Evolutionary conservation across 64 coral and sea anemone species (phyloP), one percentile per base, ranked within the genome.

Genomic region (Actinia tenebrosa): DNA sequence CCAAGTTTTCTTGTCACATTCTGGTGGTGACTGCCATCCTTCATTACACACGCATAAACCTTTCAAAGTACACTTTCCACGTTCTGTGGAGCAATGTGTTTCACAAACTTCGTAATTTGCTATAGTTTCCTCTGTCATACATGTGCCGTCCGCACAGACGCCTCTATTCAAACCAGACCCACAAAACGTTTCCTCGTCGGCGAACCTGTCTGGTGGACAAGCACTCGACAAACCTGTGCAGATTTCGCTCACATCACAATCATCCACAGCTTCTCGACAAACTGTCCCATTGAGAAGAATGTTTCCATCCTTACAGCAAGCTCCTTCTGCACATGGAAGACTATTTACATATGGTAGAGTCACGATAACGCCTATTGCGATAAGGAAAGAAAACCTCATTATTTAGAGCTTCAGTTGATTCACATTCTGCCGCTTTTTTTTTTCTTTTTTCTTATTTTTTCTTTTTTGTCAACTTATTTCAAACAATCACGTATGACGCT

Each of bases 31-130:
- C 6, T 50, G 43, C 79, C 79, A 81, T 45, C 44, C 52, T 1
- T 25, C n/a, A 19, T 85, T 19, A 60, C 83, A 85, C 80, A 64
- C 53, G 26, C 83, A 85, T 20, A 60, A 6, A 18, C 83, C 83
- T 3, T 4, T 85, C 30, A 59, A 17, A 10, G 14, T 85, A 60
- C 60, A 59, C 15, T 45, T 30, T 2, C 53, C 83, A 16, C 42
- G 42, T 58, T 53, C 37, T n/a, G 23, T 0, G 45, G 83, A 85
- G 18, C 83, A 85, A 5, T 55, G 3, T 6, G 25, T 14, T 16
- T 3, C 10, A 42, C 83, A 85, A 2, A 44, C 4, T 0, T 61
- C 53, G 25, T 22, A 18, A 14, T 18, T 58, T 25, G 1, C 55
- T 13, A 44, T 64, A 0, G 37, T 16, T 43, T 45, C 83, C 16